Evolutionary conservation across 2,797 vertebrate genomes (phyloP), one percentile per base, ranked within the genome.

Genomic region (Protosalanx chinensis): DNA sequence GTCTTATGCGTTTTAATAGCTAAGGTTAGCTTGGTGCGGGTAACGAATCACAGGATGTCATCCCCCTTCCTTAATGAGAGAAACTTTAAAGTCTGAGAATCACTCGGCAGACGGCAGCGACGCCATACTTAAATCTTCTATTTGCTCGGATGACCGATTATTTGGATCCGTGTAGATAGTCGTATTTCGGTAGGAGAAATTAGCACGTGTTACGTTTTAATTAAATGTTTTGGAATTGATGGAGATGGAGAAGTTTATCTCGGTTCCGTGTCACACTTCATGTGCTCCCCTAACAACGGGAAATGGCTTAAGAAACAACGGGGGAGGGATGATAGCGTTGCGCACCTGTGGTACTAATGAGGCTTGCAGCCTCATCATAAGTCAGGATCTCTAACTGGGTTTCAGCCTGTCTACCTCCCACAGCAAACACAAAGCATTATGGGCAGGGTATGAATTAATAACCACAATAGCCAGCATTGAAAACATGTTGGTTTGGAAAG

Each of bases 1-100:
- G 87, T 84, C 88, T 89, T 88, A 87, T 85, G 84, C 86, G 87
- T 90, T 91, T 89, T 90, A 90, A 91, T 89, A 88, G 89, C 83
- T 76, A 81, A 85, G 81, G 73, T 78, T 90, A 87, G 87, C 87
- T 86, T 83, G 75, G 81, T 80, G 81, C 72, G 67, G 70, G 82
- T 90, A 91, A 90, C 88, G 89, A 90, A 90, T 91, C 87, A 90
- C 83, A 85, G 74, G 87, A 87, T 85, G 88, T 87, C 84, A 67
- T 85, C 82, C 78, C 78, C 74, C 61, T 79, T 66, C 84, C 81
- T 86, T 91, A 91, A 92, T 89, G 89, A 88, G 90, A 88, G 85
- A 79, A 65, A 87, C 82, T 82, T 86, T 86, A 85, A 86, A 83
- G 84, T 85, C 49, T 77, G 81, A 8, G 62, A 59, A 27, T 13